phyloP scores from a whole-genome alignment of 2,888 invertebrate genomes.

The Smittia sp. region DNA sequence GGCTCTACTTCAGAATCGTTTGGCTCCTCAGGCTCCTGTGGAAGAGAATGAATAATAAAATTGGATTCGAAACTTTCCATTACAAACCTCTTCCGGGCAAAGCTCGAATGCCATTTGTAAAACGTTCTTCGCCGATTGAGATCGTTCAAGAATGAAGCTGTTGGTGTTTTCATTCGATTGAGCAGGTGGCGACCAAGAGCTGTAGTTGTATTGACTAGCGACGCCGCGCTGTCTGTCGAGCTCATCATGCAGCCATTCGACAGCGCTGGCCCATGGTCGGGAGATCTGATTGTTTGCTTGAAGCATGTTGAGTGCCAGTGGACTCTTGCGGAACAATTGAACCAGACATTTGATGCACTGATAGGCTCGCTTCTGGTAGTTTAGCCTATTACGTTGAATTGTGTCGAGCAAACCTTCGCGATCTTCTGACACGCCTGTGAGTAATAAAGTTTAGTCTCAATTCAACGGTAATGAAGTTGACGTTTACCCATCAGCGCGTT shows the following conservation, averaged over 20 bases:
- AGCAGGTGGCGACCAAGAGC: slow-evolving; percentile 91
- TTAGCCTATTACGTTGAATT: slow-evolving; percentile 85
- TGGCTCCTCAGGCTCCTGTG: slow-evolving; percentile 52
- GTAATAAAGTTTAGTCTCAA: not conserved
- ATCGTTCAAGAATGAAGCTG: slow-evolving; percentile 90
- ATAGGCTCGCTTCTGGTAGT: slow-evolving; percentile 95
- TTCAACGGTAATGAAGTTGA: slow-evolving; percentile 13
- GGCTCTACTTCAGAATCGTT: slow-evolving; percentile 53
- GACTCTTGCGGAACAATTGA: slow-evolving; percentile 81
- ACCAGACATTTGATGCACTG: slow-evolving; percentile 96
- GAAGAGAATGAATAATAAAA: slow-evolving; percentile 36
- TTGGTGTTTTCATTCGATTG: slow-evolving; percentile 94
- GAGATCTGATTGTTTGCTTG: slow-evolving; percentile 74
- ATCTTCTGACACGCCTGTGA: slow-evolving; percentile 69
- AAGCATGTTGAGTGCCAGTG: slow-evolving; percentile 75
- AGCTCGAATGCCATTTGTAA: slow-evolving; percentile 75
- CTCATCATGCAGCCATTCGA: slow-evolving; percentile 94
- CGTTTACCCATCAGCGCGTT: slow-evolving; percentile 81
- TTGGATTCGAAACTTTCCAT: not conserved
- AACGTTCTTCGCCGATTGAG: slow-evolving; percentile 88
- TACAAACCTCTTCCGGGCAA: slow-evolving; percentile 63
- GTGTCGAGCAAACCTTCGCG: slow-evolving; percentile 91
- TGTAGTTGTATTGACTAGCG: slow-evolving; percentile 72
- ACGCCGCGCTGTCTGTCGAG: slow-evolving; percentile 67
- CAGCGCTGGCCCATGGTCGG: slow-evolving; percentile 83